Evolutionary conservation across 2,888 invertebrate genomes (phyloP).

Genomic region (Drosophila planitibia): DNA sequence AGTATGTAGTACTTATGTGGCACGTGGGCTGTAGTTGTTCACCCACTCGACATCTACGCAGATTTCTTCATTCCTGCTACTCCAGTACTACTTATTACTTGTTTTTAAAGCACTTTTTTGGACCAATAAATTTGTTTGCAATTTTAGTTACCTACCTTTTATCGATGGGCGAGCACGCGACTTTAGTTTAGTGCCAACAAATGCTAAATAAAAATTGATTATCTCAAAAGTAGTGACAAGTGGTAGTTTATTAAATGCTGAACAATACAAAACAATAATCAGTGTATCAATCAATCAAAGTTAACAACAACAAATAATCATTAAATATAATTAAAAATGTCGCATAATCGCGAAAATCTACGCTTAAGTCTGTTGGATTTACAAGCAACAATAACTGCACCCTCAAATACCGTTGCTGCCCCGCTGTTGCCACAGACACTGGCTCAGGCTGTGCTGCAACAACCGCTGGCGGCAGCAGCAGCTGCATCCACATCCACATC

Average conservation of each 20-base stretch:
- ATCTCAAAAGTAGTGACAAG: background rate
- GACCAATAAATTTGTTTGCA: conserved; percentile 16
- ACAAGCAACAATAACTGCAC: conserved; percentile 76
- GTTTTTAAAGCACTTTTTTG: conserved; percentile 12
- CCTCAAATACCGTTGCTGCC: conserved; percentile 70
- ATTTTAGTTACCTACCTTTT: conserved; percentile 42
- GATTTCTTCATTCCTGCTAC: conserved; percentile 40
- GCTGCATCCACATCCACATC: conserved; percentile 35
- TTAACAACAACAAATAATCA: conserved; percentile 5
- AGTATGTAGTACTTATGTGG: background rate
- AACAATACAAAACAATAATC: conserved; percentile 17
- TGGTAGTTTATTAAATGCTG: conserved; percentile 2
- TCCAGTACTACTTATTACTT: conserved; percentile 32
- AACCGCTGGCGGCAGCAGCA: conserved; percentile 29
- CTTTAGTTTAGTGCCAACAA: conserved; percentile 11
- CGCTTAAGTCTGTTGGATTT: conserved; percentile 84
- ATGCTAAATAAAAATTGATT: conserved; percentile 4
- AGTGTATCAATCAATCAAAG: conserved; percentile 20
- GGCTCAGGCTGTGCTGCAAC: conserved; percentile 30
- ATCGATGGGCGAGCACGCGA: conserved; percentile 38
- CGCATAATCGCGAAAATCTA: conserved; percentile 84
- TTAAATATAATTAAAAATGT: conserved; percentile 63
- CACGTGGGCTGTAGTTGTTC: conserved; percentile 67
- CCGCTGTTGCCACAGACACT: conserved; percentile 63
- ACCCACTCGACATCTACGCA: conserved; percentile 75